A percentile compares a stretch with the other conserved stretches of the same genome.
These are phyloP conservation scores for Siniperca scherzeri DNA, from an alignment of 2,797 vertebrate genomes.

Conservation along the genomic window DNA sequence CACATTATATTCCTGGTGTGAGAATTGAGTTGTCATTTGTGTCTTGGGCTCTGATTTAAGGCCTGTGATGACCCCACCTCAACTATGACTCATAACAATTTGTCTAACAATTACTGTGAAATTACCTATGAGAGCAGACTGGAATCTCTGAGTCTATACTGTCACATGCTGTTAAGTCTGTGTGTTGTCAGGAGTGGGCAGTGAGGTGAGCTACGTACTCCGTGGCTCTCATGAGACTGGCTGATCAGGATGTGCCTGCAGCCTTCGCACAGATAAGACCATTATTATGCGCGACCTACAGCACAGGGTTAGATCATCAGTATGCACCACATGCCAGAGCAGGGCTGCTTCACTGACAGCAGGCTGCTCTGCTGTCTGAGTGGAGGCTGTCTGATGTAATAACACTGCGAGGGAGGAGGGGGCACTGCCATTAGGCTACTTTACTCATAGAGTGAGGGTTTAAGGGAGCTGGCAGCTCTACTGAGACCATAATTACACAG, in stretches of 20 bases:
- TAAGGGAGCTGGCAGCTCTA: constrained; percentile 32
- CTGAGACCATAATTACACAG: constrained; percentile 55
- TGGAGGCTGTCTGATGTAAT: constrained; percentile 63
- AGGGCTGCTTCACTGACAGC: constrained; percentile 60
- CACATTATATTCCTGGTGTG: neutral
- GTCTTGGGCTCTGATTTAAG: neutral
- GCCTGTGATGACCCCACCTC: constrained; percentile 13
- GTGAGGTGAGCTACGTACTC: constrained; percentile 11
- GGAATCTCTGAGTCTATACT: neutral
- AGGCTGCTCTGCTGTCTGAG: constrained; percentile 63
- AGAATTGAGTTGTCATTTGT: constrained; percentile 1
- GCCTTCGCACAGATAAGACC: constrained; percentile 46
- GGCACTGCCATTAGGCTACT: constrained; percentile 48
- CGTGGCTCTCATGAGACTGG: constrained; percentile 33
- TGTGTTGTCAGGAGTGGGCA: constrained; percentile 17
- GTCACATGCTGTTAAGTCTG: constrained; percentile 24
- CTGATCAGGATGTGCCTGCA: constrained; percentile 50
- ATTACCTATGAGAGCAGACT: constrained; percentile 21
- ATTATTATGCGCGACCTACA: constrained; percentile 57
- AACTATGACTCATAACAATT: constrained; percentile 32
- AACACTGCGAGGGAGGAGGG: constrained; percentile 34
- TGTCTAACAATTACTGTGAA: constrained; percentile 23
- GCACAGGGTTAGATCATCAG: constrained; percentile 68
- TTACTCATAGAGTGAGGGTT: constrained; percentile 42
- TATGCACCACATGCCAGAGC: constrained; percentile 72